Evolutionary conservation across 1,140 invertebrate species (phyloP).

Genomic region (Drosophila fuyamai): DNA sequence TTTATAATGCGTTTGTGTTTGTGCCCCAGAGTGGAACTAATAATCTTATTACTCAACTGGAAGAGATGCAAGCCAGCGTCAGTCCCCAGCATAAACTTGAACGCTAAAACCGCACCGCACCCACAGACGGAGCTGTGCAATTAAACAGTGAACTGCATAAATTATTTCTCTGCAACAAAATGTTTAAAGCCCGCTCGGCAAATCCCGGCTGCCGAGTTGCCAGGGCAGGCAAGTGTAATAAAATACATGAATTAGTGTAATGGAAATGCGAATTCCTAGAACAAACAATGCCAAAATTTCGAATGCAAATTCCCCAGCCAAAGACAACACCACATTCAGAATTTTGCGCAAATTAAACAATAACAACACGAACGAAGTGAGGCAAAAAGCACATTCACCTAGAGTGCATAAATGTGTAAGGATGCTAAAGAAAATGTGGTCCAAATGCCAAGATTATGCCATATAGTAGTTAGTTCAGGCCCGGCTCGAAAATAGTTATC

Average conservation of each 20-base stretch:
- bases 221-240: slow-evolving; percentile 48
- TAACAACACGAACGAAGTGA: slow-evolving; percentile 28
- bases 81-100: slow-evolving; percentile 28
- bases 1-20: slow-evolving; percentile 63
- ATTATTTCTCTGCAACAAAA: slow-evolving; percentile 47
- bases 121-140: slow-evolving; percentile 34
- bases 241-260: slow-evolving; percentile 65
- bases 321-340: slow-evolving; percentile 30
- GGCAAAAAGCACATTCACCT: slow-evolving; percentile 11
- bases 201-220: slow-evolving; percentile 19
- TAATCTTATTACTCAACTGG: slow-evolving; percentile 65
- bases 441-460: slow-evolving; percentile 45
- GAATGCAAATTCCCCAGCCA: slow-evolving; percentile 42
- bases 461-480: slow-evolving; percentile 32
- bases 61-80: slow-evolving; percentile 51
- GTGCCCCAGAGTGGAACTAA: slow-evolving; percentile 62
- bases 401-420: slow-evolving; percentile 24
- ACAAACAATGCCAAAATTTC: slow-evolving; percentile 56
- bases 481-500: slow-evolving; percentile 31
- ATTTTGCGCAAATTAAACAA: slow-evolving; percentile 61
- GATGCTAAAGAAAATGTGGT: slow-evolving; percentile 22
- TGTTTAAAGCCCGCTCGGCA: slow-evolving; percentile 41
- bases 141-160: slow-evolving; percentile 61
- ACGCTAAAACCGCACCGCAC: slow-evolving; percentile 39
- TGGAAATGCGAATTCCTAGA: slow-evolving; percentile 53